Evolutionary conservation across 2,888 invertebrate species (phyloP), one percentile per base, ranked within the genome.

Genomic region (Phengaris alcon): DNA sequence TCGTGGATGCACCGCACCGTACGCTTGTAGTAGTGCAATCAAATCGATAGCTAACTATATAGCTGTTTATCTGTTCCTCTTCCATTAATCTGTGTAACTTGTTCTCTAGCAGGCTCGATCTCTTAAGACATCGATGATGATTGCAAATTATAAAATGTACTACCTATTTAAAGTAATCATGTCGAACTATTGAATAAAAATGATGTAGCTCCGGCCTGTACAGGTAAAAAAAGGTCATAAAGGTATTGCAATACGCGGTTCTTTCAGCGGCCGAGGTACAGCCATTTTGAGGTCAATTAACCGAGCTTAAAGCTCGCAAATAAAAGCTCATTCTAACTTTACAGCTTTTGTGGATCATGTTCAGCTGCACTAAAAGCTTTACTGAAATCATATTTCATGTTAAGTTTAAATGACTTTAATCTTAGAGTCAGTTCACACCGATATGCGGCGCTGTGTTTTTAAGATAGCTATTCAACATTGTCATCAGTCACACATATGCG

Each of bases 211-310:
- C 6, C 59, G 15, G 22, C 15, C 35, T 64, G 15, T 35, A 12
- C 64, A 64, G 35, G 64, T 44, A 35, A 12, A 44, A 64, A 64
- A 59, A 59, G 3, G 15, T 9, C 64, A 44, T 44, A 64, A 64
- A 64, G 35, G 35, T 12, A 7, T 22, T 35, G 35, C 35, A 4
- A 44, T 64, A 64, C 35, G 35, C 64, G 9, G 22, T 9, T 59
- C 59, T 44, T 64, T 64, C 64, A 64, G 68, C 68, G 68, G 69
- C 9, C 69, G 69, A 46, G 46, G 46, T 15, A 15, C n/a, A 22
- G n/a, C 59, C 69, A 69, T 69, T 69, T 48, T 48, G 48, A 69
- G 69, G 69, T 69, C 69, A 69, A 69, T 69, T 69, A 69, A 69
- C 69, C 15, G 69, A 46, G 69, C 69, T 48, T 46, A 69, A 48